Conservation (phyloP, 2,888 invertebrate species). For the Dexiosoma caninum region DNA sequence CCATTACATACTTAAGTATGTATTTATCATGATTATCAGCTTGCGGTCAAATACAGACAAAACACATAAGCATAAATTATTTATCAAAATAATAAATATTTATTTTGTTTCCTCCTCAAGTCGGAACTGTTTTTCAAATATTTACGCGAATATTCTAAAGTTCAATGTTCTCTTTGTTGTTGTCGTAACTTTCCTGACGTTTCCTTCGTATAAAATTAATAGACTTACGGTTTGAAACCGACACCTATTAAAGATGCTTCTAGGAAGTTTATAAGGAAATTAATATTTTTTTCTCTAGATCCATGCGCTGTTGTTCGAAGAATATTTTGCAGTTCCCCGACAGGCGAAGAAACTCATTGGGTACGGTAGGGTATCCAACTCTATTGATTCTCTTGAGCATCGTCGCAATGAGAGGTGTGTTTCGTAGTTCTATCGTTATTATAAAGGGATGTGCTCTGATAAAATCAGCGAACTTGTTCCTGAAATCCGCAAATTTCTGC, state of each 20-base stretch:
- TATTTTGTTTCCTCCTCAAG: slow-evolving; percentile 27
- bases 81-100: too few species aligned
- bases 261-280: neutral
- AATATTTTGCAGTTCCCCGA: too few species aligned
- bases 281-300: too few species aligned
- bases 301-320: too few species aligned
- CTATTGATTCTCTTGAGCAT: too few species aligned
- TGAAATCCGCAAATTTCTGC: too few species aligned
- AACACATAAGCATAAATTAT: slow-evolving; percentile 30
- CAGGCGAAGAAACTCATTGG: too few species aligned
- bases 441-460: too few species aligned
- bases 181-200: neutral
- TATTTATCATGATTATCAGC: neutral
- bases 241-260: neutral
- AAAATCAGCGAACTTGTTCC: too few species aligned
- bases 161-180: neutral
- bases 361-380: too few species aligned
- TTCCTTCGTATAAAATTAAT: neutral
- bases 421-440: too few species aligned
- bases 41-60: neutral
- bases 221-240: neutral
- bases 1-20: neutral
- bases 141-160: neutral
- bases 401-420: too few species aligned
- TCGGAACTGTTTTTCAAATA: slow-evolving; percentile 22